phyloP scores from a whole-genome alignment of 2,113 vertebrate genomes.

The Alligator sinensis region DNA sequence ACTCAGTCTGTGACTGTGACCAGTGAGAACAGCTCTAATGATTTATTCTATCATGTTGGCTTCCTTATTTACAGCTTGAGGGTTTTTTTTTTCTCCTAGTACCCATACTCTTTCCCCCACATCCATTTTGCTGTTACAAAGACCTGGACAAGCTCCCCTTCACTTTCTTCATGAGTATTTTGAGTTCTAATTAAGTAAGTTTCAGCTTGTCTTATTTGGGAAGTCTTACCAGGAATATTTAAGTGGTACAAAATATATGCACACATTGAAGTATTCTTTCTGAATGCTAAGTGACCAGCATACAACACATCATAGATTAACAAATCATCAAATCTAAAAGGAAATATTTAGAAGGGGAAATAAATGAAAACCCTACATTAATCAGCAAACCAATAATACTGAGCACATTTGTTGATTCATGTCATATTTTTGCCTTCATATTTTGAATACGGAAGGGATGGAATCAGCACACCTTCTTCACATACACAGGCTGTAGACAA shows the following conservation, averaged over 20 bases:
- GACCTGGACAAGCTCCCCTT: constrained; percentile 36
- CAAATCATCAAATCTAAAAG: not conserved
- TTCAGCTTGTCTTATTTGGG: constrained; percentile 73
- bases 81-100: not conserved
- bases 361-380: not conserved
- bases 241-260: constrained; percentile 76
- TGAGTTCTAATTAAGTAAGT: constrained; percentile 77
- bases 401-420: not conserved
- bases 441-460: not conserved
- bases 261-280: constrained; percentile 36
- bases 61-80: constrained; percentile 15
- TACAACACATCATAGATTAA: constrained; percentile 32
- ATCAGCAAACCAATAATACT: not conserved
- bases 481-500: not conserved
- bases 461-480: not conserved
- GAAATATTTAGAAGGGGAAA: not conserved
- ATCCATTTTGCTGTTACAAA: constrained; percentile 44
- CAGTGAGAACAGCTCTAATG: constrained; percentile 8
- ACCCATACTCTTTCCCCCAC: not conserved
- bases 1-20: too few species aligned
- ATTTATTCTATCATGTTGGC: constrained; percentile 31
- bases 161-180: constrained; percentile 63
- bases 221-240: constrained; percentile 77
- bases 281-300: constrained; percentile 69
- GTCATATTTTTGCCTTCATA: not conserved